phyloP scores from a whole-genome alignment of 2,113 vertebrate genomes.

The Bucco capensis region DNA sequence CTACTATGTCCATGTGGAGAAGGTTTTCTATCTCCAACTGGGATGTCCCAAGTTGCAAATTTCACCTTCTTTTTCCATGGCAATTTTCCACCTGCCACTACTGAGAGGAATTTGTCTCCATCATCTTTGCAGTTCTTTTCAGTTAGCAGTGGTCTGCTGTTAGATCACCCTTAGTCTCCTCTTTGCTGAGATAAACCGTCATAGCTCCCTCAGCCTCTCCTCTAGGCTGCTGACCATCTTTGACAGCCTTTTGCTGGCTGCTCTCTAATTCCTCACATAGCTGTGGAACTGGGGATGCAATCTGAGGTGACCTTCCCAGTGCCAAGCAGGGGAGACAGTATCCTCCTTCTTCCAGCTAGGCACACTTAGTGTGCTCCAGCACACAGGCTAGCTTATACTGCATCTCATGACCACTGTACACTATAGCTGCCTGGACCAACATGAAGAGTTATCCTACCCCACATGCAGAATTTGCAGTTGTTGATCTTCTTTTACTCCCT shows the following conservation, averaged over 20 bases:
- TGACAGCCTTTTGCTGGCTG: fast-evolving
- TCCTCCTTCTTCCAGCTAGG: neutral
- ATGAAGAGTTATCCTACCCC: neutral
- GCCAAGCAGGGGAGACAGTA: neutral
- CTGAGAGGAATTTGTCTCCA: neutral
- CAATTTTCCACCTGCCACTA: neutral
- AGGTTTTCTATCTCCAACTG: neutral
- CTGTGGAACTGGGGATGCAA: neutral
- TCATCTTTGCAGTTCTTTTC: neutral
- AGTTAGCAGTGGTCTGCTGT: neutral
- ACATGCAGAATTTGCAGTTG: neutral
- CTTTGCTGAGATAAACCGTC: neutral
- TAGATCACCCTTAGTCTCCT: neutral
- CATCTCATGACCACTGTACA: neutral
- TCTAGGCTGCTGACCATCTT: neutral
- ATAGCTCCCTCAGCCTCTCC: neutral
- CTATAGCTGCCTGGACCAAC: neutral
- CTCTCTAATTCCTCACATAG: neutral
- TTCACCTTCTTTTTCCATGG: neutral
- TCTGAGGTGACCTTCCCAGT: neutral
- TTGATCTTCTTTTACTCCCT: neutral
- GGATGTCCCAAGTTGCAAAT: neutral
- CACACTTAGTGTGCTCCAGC: neutral
- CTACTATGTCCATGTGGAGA: neutral
- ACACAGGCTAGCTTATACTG: neutral